A percentile compares a stretch with the other conserved stretches of the same genome.
phyloP scores from a whole-genome alignment of 2,888 invertebrate genomes.

The Rotaria macrura region DNA sequence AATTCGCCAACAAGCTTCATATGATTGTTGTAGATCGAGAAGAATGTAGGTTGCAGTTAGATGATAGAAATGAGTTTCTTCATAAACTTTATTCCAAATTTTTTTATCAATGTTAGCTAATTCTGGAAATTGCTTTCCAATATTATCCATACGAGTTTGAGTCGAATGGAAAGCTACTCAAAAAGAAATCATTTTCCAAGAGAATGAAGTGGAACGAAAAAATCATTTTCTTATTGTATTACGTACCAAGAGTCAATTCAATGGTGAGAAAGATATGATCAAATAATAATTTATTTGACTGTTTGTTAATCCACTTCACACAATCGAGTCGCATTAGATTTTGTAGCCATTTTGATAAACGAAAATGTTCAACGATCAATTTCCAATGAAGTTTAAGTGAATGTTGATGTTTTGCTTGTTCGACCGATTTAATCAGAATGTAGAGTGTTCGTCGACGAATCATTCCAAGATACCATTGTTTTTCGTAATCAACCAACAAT shows the following conservation, averaged over 20 bases:
- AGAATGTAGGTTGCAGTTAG: background rate
- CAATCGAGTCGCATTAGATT: background rate
- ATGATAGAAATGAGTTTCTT: background rate
- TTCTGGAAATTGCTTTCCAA: background rate
- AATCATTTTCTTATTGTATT: background rate
- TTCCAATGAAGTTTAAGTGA: background rate
- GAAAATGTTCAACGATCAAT: background rate
- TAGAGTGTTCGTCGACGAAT: background rate
- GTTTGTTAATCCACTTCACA: background rate
- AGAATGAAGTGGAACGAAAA: background rate
- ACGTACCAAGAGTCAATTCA: background rate
- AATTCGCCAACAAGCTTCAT: background rate
- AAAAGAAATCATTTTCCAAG: background rate
- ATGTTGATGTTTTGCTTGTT: background rate
- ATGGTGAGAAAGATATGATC: background rate
- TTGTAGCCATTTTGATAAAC: background rate
- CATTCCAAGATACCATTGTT: constrained; percentile 6
- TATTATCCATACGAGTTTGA: background rate
- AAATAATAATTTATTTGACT: background rate
- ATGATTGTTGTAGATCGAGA: background rate
- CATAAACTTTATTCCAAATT: background rate
- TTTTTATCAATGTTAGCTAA: background rate
- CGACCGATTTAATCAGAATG: constrained; percentile 1
- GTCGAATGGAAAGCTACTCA: background rate
- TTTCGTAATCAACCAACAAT: background rate